Conservation (phyloP, 2,888 invertebrate genomes). For the Morinoia aosen region DNA sequence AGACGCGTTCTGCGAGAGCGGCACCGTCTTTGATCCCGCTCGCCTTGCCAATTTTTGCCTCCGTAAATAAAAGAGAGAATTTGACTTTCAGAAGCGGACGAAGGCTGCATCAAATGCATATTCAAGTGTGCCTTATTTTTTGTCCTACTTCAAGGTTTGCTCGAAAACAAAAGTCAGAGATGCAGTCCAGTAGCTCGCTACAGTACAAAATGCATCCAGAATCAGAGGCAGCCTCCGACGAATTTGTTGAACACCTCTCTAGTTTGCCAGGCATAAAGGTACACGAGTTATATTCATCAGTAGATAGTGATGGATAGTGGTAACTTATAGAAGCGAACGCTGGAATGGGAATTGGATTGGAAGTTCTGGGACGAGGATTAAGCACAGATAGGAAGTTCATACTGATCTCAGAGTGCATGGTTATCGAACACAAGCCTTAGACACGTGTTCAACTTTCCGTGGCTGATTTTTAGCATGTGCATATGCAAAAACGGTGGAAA, state of each 20-base stretch:
- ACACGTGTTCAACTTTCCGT: no score
- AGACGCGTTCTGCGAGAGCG: neutral
- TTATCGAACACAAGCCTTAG: no score
- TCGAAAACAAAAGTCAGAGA: neutral
- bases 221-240: neutral
- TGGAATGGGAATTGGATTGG: neutral
- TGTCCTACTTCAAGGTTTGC: neutral
- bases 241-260: neutral
- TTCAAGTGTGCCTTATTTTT: slow-evolving; percentile 15
- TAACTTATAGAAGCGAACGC: neutral
- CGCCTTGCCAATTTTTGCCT: neutral
- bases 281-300: neutral
- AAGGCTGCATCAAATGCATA: slow-evolving; percentile 15
- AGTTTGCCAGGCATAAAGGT: neutral
- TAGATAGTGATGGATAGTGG: neutral
- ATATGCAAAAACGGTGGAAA: no score
- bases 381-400: no score
- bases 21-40: neutral
- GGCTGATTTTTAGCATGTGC: no score
- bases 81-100: neutral
- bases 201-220: neutral
- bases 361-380: neutral
- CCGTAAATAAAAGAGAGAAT: neutral
- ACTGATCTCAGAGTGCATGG: no score
- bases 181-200: neutral